Evolutionary conservation across 2,797 vertebrate species (phyloP), one percentile per base, ranked within the genome.

Genomic region (Pangasius djambal): DNA sequence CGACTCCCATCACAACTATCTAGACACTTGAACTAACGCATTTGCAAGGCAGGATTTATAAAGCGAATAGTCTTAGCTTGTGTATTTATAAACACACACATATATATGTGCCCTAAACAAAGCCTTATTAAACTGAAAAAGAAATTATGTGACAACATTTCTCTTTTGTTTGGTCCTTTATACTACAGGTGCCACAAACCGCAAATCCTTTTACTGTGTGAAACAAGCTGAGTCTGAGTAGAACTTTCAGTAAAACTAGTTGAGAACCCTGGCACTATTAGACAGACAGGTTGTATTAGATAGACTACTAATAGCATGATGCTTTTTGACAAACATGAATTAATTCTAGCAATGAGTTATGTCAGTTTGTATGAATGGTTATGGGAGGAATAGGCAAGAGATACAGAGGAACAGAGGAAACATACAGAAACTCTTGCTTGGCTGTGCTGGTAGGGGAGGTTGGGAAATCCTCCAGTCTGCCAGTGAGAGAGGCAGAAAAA

Each of bases 391-490:
- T 44, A 67, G 57, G 90, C 88, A 93, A 93, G 94, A 93, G 92
- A 93, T 90, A 94, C 94, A 95, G 91, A 94, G 88, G 90, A 94
- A 90, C 87, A 90, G 77, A 88, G 93, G 90, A 92, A 92, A 99
- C 98, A 97, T 99, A 99, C 98, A 99, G 97, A 97, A 99, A 99
- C 96, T 99, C 99, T 97, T 99, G 98, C 97, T 99, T 99, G 97
- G 97, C 97, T 96, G 98, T 99, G 96, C 98, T 99, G 97, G 98
- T 99, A 96, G 98, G 98, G 97, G 98, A 99, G 94, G 98, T 99
- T 95, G 98, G 98, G 96, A 99, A 99, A 97, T 99, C 99, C 97
- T 99, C 99, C 97, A 99, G 97, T 97, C 99, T 99, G 97, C 88
- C 97, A 93, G 92, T 92, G 90, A 92, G 90, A 93, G 90, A 82